Evolutionary conservation across 2,797 vertebrate species (phyloP).

Genomic region (Micrastur ruficollis): DNA sequence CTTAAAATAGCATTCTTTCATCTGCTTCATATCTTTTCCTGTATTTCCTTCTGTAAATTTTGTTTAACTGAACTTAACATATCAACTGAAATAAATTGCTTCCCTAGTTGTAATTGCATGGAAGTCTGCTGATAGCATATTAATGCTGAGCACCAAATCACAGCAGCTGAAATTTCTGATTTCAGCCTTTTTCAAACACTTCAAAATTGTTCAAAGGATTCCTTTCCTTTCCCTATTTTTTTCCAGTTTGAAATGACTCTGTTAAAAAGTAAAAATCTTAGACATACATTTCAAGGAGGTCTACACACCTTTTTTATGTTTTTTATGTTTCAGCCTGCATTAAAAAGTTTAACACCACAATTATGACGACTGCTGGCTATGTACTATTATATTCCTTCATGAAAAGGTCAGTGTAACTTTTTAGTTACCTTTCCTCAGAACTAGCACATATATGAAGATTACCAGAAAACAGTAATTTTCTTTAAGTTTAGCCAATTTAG

Average conservation of each 20-base stretch:
- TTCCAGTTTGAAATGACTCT: not conserved
- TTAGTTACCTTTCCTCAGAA: not conserved
- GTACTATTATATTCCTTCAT: not conserved
- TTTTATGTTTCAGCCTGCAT: not conserved
- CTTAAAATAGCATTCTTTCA: not conserved
- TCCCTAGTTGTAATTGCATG: not conserved
- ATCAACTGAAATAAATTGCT: not conserved
- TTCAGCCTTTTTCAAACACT: not conserved
- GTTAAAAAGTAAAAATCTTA: not conserved
- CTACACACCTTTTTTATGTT: not conserved
- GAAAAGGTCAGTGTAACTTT: not conserved
- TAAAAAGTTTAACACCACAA: not conserved
- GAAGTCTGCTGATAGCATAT: not conserved
- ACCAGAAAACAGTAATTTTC: not conserved
- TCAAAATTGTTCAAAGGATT: not conserved
- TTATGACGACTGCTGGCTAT: not conserved
- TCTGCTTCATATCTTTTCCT: not conserved
- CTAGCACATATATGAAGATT: not conserved
- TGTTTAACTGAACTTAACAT: not conserved
- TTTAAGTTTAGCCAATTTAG: not conserved
- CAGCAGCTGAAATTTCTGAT: not conserved
- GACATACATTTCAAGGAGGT: not conserved
- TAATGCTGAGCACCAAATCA: not conserved
- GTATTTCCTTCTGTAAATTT: not conserved
- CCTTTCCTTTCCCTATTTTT: not conserved